A percentile compares a stretch with the other conserved stretches of the same genome.
These are phyloP conservation scores for Drosophila buzzatii DNA, from an alignment of 2,888 invertebrate species.

Conservation along the genomic window DNA sequence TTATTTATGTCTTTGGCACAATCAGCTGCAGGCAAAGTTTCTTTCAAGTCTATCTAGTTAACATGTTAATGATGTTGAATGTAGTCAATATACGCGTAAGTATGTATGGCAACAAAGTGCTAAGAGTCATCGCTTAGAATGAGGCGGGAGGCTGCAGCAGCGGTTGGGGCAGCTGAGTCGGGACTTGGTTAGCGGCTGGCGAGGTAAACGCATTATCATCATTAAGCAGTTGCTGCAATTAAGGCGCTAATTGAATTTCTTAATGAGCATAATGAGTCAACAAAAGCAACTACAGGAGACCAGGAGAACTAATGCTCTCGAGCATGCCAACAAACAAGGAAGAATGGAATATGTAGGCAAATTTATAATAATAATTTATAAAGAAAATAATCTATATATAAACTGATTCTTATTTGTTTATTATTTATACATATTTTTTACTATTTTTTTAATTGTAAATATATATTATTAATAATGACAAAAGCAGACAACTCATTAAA, in stretches of 20 bases:
- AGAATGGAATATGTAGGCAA: no score
- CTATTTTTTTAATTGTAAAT: no score
- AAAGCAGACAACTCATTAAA: no score
- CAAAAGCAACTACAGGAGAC: slow-evolving; percentile 43
- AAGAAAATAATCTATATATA: no score
- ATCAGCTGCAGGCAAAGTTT: slow-evolving; percentile 21
- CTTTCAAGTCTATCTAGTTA: slow-evolving; percentile 35
- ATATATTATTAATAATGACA: no score
- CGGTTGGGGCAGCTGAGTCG: not conserved
- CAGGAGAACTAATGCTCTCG: slow-evolving; percentile 42
- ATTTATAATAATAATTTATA: no score
- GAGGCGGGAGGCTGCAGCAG: not conserved
- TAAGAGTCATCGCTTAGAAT: slow-evolving; percentile 11
- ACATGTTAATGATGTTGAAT: slow-evolving; percentile 49
- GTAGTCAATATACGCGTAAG: slow-evolving; percentile 26
- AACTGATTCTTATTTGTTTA: no score
- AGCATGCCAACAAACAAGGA: slow-evolving; percentile 22
- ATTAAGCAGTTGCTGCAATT: slow-evolving; percentile 73
- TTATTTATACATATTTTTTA: no score
- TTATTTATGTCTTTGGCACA: slow-evolving; percentile 2
- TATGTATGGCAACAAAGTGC: slow-evolving; percentile 18
- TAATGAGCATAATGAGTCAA: slow-evolving; percentile 74
- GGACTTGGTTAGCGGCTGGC: slow-evolving; percentile 21
- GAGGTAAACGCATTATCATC: slow-evolving; percentile 71
- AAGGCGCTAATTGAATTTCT: slow-evolving; percentile 74